Evolutionary conservation across 30 jellyfish, hydroid and myxozoan species (phyloP).

Genomic region (Chironex yamaguchii): DNA sequence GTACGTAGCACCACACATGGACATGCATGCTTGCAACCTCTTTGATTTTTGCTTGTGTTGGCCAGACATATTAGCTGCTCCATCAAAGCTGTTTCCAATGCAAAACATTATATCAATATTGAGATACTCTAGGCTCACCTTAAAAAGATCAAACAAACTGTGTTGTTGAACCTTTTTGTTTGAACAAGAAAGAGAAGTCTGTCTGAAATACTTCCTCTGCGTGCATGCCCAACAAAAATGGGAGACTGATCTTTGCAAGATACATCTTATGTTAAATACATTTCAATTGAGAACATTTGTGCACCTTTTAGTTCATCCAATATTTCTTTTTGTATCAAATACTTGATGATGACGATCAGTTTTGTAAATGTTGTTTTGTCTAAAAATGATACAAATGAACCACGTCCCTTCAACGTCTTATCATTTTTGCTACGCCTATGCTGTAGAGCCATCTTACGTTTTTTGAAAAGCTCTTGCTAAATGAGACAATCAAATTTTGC

Average conservation of each 20-base stretch:
- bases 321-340: slow-evolving; percentile 1
- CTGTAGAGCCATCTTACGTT: no score
- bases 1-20: slow-evolving; percentile 21
- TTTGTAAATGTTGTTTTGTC: slow-evolving; percentile 26
- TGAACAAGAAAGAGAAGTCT: not conserved
- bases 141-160: not conserved
- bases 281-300: no score
- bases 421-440: no score
- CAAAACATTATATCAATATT: not conserved
- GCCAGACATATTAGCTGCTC: slow-evolving; percentile 14
- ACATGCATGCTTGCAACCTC: slow-evolving; percentile 16
- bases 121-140: not conserved
- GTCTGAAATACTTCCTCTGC: no score
- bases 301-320: not conserved
- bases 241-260: no score
- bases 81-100: slow-evolving; percentile 3
- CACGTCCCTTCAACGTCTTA: no score
- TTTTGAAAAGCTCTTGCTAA: no score
- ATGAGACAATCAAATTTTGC: no score
- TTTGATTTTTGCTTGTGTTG: not conserved
- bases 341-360: not conserved
- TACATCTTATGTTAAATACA: no score
- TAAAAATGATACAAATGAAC: slow-evolving; percentile 26
- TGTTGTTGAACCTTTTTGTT: not conserved
- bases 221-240: no score